Conservation (phyloP, 2,113 vertebrate genomes). For the Xiphias gladius region DNA sequence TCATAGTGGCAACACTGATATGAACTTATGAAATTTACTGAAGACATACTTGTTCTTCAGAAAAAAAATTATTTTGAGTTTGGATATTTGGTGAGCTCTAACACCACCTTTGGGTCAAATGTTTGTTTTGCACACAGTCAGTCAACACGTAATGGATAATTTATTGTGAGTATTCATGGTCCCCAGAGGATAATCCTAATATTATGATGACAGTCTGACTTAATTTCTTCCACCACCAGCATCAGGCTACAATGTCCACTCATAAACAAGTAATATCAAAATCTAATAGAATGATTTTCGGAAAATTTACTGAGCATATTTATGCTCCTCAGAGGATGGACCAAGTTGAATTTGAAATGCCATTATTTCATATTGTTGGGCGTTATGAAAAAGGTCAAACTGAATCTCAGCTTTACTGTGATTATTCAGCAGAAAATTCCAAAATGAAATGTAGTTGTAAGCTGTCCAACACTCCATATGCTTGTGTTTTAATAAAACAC, state of each 20-base stretch:
- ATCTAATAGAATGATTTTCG: not conserved
- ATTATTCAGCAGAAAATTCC: conserved; percentile 22
- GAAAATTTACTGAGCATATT: not conserved
- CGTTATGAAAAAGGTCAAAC: not conserved
- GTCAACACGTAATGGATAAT: not conserved
- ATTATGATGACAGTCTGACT: not conserved
- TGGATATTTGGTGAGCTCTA: not conserved
- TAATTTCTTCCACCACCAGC: not conserved
- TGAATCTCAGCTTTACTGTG: conserved; percentile 1
- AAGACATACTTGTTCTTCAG: not conserved
- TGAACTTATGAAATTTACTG: not conserved
- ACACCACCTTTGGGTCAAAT: not conserved
- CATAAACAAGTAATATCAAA: not conserved
- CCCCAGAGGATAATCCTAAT: not conserved
- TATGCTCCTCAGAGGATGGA: not conserved
- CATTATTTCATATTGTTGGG: not conserved
- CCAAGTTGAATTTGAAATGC: not conserved
- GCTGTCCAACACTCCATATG: conserved; percentile 31
- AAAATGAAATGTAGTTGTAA: conserved; percentile 10
- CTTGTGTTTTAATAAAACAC: conserved; percentile 35
- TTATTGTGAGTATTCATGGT: not conserved
- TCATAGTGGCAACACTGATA: not conserved
- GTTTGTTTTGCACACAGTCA: not conserved
- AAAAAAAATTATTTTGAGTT: not conserved
- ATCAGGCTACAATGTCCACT: not conserved